Evolutionary conservation across 1,140 invertebrate genomes (phyloP).

Genomic region (Psilanteris sp.): DNA sequence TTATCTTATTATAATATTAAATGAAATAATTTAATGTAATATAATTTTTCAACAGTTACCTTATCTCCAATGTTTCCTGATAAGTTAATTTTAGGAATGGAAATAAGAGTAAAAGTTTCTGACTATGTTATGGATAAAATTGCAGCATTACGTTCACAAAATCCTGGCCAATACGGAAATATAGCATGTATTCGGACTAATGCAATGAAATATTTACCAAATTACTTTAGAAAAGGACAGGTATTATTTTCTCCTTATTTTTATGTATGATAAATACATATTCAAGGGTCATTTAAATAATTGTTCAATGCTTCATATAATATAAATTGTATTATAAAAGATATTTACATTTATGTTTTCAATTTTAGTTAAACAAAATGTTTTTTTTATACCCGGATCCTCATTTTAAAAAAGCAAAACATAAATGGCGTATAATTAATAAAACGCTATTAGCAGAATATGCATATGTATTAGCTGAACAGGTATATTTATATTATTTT

Average conservation of each 20-base stretch:
- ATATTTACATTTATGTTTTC: background rate
- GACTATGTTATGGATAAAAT: conserved; percentile 99
- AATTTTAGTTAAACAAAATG: conserved; percentile 94
- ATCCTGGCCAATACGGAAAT: conserved; percentile 92
- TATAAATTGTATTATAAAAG: no score
- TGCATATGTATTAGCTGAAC: conserved; percentile 93
- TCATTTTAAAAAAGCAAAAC: conserved; percentile 99
- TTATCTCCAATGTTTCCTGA: conserved; percentile 95
- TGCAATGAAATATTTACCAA: conserved; percentile 99
- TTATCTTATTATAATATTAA: no score
- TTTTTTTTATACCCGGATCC: conserved; percentile 99
- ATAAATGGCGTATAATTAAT: conserved; percentile 99
- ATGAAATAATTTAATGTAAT: no score
- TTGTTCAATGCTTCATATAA: no score
- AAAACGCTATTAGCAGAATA: conserved; percentile 96
- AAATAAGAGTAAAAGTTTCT: conserved; percentile 98
- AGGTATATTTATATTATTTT: conserved; percentile 82
- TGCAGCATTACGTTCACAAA: conserved; percentile 88
- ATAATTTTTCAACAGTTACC: conserved; percentile 83
- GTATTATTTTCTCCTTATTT: no score
- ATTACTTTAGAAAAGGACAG: conserved; percentile 97
- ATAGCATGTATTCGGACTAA: conserved; percentile 97
- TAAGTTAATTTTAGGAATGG: conserved; percentile 95
- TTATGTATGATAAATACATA: no score
- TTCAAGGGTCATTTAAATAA: no score